These are phyloP conservation scores for Nemapogon koenigi DNA, from an alignment of 2,888 invertebrate species.

Conservation along the genomic window DNA sequence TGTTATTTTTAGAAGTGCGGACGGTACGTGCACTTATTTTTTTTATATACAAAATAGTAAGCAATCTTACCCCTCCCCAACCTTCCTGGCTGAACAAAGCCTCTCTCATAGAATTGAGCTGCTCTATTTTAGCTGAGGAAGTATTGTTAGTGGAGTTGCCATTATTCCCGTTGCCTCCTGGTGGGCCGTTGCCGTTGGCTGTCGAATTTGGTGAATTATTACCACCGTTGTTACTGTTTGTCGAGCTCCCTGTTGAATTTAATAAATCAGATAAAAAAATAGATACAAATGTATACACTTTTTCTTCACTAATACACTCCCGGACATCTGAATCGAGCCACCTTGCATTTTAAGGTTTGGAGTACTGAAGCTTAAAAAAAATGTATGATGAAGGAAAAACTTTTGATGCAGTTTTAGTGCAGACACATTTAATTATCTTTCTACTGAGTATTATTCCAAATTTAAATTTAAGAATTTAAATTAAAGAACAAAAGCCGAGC, in stretches of 20 bases:
- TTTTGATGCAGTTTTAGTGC: no score
- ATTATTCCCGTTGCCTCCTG: conserved; percentile 43
- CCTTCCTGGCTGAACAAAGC: conserved; percentile 91
- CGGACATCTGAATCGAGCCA: no score
- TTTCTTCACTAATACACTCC: background rate
- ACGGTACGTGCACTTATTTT: no score
- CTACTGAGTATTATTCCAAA: no score
- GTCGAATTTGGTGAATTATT: conserved; percentile 49
- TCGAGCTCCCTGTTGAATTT: background rate
- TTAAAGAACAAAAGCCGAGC: no score
- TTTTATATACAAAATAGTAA: background rate
- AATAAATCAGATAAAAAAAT: background rate
- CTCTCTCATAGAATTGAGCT: conserved; percentile 89
- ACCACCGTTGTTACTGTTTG: conserved; percentile 26
- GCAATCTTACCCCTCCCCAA: conserved; percentile 82
- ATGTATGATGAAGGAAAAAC: no score
- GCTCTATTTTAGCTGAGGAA: conserved; percentile 83
- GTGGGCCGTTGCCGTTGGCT: conserved; percentile 40
- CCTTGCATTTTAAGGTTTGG: no score
- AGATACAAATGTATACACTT: background rate
- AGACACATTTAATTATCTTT: no score
- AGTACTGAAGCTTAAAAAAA: no score
- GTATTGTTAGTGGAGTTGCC: conserved; percentile 61
- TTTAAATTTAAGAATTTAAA: no score
- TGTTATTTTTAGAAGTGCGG: no score